These are phyloP conservation scores for Mylabris sibirica DNA, from an alignment of 2,888 invertebrate genomes.

Conservation along the genomic window DNA sequence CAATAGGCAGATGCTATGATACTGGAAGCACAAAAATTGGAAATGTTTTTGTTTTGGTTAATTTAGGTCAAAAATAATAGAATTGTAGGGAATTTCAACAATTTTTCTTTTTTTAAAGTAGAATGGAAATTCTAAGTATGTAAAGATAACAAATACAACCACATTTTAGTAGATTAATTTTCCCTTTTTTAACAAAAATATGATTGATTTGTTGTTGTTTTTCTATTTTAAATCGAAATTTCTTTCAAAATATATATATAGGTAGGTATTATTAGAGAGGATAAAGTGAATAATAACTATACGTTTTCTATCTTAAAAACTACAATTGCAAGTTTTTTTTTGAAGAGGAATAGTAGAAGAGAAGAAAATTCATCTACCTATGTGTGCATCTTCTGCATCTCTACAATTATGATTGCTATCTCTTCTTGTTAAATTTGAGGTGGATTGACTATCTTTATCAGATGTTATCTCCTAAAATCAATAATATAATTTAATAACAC, in stretches of 20 bases:
- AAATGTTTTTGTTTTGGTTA: background rate
- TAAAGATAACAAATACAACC: slow-evolving; percentile 5
- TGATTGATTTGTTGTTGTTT: background rate
- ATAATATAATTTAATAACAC: background rate
- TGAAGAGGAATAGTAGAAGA: no score
- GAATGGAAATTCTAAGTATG: background rate
- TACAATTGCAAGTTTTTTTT: slow-evolving; percentile 23
- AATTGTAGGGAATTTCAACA: background rate
- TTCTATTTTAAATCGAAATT: background rate
- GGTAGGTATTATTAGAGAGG: background rate
- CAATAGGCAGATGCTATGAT: background rate
- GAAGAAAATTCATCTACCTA: slow-evolving; percentile 49
- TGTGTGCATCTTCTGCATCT: slow-evolving; percentile 56
- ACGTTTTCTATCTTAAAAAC: slow-evolving; percentile 15
- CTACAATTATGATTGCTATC: slow-evolving; percentile 58
- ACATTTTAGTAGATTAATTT: background rate
- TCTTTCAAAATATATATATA: background rate
- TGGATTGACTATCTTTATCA: slow-evolving; percentile 49
- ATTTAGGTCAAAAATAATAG: background rate
- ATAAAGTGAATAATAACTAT: background rate
- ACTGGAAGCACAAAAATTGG: slow-evolving; percentile 4
- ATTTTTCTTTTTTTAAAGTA: background rate
- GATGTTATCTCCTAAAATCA: slow-evolving; percentile 54
- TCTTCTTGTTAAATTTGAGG: slow-evolving; percentile 45
- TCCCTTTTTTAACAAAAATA: background rate